Evolutionary conservation across 2,888 invertebrate species (phyloP), one percentile per base, ranked within the genome.

Genomic region (Spodoptera littoralis): DNA sequence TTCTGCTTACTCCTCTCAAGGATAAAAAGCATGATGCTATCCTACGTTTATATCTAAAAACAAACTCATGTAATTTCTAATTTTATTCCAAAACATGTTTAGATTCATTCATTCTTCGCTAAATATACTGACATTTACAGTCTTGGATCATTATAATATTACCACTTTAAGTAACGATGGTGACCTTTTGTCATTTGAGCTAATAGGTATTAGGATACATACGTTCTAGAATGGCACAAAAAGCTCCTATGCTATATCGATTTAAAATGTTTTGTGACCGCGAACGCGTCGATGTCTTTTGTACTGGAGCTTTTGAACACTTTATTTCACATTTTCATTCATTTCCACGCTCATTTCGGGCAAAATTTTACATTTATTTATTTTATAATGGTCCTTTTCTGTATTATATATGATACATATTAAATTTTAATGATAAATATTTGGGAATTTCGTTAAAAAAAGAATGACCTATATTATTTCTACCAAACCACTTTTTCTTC

Each of bases 261-360:
- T 12, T 13, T 12, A 43, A 60, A 58, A 56, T 45, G n/a, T 24
- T 12, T n/a, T 4, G 13, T 12, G 30, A n/a, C 6, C 1, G n/a
- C 5, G 43, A 65, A 71, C 85, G 84, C 90, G 90, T 90, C 82
- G 85, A 89, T 81, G 84, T 89, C 89, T 88, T 86, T 82, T 81
- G 57, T 79, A 84, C 41, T 53, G 60, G 46, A 69, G 66, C 63
- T 74, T 70, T n/a, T 36, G 2, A 49, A 11, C 12, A 49, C 30
- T 53, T 18, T 0, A 9, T 30, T 1, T 6, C 9, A 27, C 44
- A 55, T 43, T 45, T 13, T 8, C 3, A 0, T 11, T 11, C 13
- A 52, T 41, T 43, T 30, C 27, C 9, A 42, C 36, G 13, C 8
- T 27, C 18, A 2, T 1, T 4, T 49, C 36, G 13, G 3, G 8